A percentile compares a stretch with the other conserved stretches of the same genome.
Evolutionary conservation across 2,797 vertebrate genomes (phyloP).

Genomic region (Corythornis leucogaster): DNA sequence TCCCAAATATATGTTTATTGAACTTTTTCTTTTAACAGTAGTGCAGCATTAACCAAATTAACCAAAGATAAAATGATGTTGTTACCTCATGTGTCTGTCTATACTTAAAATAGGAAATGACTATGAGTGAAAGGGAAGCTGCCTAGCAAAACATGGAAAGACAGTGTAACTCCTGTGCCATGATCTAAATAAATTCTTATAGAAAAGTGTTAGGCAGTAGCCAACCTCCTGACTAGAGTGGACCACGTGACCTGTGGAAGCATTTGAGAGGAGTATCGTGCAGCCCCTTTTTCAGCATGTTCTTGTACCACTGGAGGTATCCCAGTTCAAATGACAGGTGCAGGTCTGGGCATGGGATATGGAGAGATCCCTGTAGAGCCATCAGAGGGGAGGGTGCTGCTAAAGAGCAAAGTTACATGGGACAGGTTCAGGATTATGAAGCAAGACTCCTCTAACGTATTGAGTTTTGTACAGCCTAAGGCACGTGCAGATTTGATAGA

Average conservation of each 20-base stretch:
- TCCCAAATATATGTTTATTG: background rate
- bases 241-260: background rate
- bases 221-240: background rate
- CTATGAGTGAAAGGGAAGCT: background rate
- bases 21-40: background rate
- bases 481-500: rapidly evolving
- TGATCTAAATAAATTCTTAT: background rate
- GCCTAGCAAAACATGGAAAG: background rate
- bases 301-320: background rate
- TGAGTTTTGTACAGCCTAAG: background rate
- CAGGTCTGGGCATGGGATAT: background rate
- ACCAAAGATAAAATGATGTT: background rate
- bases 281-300: background rate
- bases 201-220: background rate
- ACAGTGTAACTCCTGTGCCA: background rate
- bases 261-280: background rate
- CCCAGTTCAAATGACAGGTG: background rate
- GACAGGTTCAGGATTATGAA: background rate
- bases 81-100: background rate
- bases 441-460: background rate
- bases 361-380: background rate
- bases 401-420: background rate
- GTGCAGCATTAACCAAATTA: background rate
- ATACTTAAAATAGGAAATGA: background rate
- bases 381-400: background rate